Base-by-base conservation (phyloP, 2,113 vertebrate genomes). In the Lycocorax pyrrhopterus region DNA sequence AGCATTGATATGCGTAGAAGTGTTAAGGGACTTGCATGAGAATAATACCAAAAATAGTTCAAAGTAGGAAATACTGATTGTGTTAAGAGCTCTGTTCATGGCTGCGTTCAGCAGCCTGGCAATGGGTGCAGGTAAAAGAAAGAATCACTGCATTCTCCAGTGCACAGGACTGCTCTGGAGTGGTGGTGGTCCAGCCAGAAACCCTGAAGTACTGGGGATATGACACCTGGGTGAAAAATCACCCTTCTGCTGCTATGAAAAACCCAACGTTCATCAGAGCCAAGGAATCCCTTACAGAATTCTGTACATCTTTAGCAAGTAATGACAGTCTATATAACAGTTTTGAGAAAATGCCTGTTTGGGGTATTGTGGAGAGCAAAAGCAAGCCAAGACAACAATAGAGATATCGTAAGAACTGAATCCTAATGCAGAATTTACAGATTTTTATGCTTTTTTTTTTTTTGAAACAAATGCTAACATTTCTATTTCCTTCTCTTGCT, bases 391-490 rank as follows among this genome's bases (percentile, higher is more conserved):
- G 77, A 75, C 59, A 93, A 91, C 69, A 95, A 85, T 83, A 64
- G 69, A 66, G 75, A 35, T 94, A 88, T 93, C 95, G 87, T 91
- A 87, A 68, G 55, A 91, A 76, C 58, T 69, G 77, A 94, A 80
- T 84, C 15, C 47, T 67, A 84, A 72, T 79, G 51, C 16, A 71
- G 23, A 87, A 80, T 64, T 27, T 55, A 72, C 16, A 44, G 43
- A 37, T 84, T 74, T 83, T 84, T 37, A 49, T 62, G 35, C 1
- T 21, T 37, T 43, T 3, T 29, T 3, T 29, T 59, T 39, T 47
- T 33, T 39, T 25, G 1, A 37, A 89, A n/a, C 25, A 79, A 69
- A 49, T 64, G 13, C 41, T 82, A 67, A 15, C 20, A 20, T 91
- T 96, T 85, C 1, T 67, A 23, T 92, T 95, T 95, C 35, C 21